Evolutionary conservation across 2,797 vertebrate genomes (phyloP), one percentile per base, ranked within the genome.

Genomic region (Dermochelys coriacea): DNA sequence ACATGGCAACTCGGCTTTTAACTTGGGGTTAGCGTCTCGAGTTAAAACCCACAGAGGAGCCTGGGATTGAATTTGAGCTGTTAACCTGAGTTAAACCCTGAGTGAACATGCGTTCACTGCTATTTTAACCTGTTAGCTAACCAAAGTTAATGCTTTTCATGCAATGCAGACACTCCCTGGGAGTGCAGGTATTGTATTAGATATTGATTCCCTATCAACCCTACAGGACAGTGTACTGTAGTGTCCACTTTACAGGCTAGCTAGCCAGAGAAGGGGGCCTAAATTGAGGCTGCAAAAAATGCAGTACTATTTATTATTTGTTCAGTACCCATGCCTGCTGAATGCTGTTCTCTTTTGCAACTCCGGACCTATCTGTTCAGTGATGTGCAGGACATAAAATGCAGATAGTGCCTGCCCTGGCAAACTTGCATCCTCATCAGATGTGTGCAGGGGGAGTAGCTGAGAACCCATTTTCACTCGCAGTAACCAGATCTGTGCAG

Each of bases 281-380:
- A 7, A 91, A 90, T 9, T 74, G 80, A 88, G 77, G 16, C 25
- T 87, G 8, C 59, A 92, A 90, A 90, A 95, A 55, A 84, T 31
- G 55, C 7, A 82, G 68, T 77, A 57, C 1, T 93, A 5, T n/a
- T 82, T 79, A 84, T 85, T 85, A 2, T 1, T n/a, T 16, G 9
- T 80, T 93, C 89, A 19, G 8, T 50, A 82, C 80, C 31, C 84
- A 51, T 31, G 25, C 29, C 31, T 83, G 86, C 49, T 86, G 82
- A 37, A 18, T 89, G 57, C 77, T 93, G 77, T 87, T 64, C 29
- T 37, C 18, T 90, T 93, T 94, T 95, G 82, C 54, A 79, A 91
- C 51, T 90, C 82, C 86, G 91, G 54, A 84, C 77, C 86, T 82
- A 91, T 93, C 89, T 91, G 87, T 78, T 94, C 57, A 29, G 41